Base-by-base conservation (phyloP, 1,140 invertebrate species). In the Bradynema listronoti region DNA sequence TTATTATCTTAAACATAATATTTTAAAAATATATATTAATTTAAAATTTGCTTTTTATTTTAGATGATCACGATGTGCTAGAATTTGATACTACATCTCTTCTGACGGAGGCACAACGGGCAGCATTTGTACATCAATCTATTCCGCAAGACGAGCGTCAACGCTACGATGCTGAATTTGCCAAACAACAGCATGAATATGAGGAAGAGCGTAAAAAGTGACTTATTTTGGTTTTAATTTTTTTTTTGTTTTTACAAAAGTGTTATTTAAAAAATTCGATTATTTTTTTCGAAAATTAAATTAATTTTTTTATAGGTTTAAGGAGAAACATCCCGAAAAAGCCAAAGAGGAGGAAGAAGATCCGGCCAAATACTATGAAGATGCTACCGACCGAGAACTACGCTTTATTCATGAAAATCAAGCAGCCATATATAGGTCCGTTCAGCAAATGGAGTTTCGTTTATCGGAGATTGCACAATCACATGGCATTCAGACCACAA, bases 241-340 rank as follows among this genome's bases (percentile, higher is more conserved):
- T n/a, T n/a, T n/a, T n/a, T n/a, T n/a, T n/a, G n/a, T n/a, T n/a
- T n/a, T n/a, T n/a, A 62, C 9, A 64, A 32, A 45, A 52, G 33
- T 42, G 5, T 55, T 11, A 39, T 39, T 39, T 39, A 11, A 11
- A 19, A 39, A 39, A 39, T 39, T 39, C 36, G 19, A 11, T 39
- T 11, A 39, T 11, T 39, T 11, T 39, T 19, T 39, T 11, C 29
- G 45, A 7, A 47, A 47, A 9, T 47, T 7, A 19, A 47, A 25
- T 32, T 2, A 22, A 41, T 19, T 22, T 29, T 29, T 22, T n/a
- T 65, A 16, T 9, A 73, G 54, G 51, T 76, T 78, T 69, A 78
- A 77, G 58, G 66, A 78, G 59, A 56, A 65, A 32, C 74, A 77
- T 61, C 74, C 74, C 6, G 74, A 77, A 19, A 77, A 78, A 52